Percentiles rank a stretch among this genome's conserved stretches.
Evolutionary conservation across 2,113 vertebrate genomes (phyloP).

Genomic region (Serinus canaria): DNA sequence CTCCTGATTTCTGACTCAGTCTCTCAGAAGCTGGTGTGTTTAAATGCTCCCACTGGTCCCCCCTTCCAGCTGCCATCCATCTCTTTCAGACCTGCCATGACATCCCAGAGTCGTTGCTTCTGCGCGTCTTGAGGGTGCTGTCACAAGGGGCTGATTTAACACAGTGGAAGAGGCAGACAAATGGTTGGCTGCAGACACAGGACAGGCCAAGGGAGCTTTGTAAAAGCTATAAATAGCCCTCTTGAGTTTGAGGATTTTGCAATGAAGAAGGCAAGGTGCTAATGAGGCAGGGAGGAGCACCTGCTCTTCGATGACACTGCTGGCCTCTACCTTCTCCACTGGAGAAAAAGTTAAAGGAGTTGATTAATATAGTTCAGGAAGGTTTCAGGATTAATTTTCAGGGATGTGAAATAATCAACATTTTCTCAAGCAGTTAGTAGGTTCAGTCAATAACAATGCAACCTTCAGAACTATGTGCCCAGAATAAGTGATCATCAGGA

Average conservation of each 20-base stretch:
- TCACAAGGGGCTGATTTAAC: constrained; percentile 16
- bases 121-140: background rate
- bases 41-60: background rate
- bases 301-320: constrained; percentile 22
- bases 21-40: background rate
- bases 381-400: constrained; percentile 66
- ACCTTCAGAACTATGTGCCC: constrained; percentile 44
- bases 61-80: background rate
- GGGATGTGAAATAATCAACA: constrained; percentile 61
- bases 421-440: constrained; percentile 52
- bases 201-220: background rate
- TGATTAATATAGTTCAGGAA: constrained; percentile 57
- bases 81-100: background rate
- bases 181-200: background rate
- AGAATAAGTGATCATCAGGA: constrained; percentile 12
- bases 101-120: background rate
- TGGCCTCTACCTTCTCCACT: constrained; percentile 24
- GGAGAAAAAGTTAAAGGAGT: constrained; percentile 44
- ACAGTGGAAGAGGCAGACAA: background rate
- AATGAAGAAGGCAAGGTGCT: constrained; percentile 21
- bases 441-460: constrained; percentile 56
- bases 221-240: background rate
- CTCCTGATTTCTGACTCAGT: background rate
- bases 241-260: background rate
- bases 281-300: constrained; percentile 44